Base-by-base conservation (phyloP, 2,888 invertebrate genomes). In the Rhyacophila evoluta region DNA sequence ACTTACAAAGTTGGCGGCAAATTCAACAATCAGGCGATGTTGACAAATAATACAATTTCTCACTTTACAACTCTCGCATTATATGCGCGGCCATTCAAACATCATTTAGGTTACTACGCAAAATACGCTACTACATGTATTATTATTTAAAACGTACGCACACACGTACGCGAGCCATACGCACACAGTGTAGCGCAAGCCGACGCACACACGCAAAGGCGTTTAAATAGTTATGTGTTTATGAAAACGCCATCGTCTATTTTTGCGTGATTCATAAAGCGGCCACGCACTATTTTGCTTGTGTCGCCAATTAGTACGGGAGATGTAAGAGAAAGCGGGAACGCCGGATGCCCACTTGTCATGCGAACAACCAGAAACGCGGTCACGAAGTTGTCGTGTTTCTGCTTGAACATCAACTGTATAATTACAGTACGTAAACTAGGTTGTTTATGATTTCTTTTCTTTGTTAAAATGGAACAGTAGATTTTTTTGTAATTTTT, bases 51-150 rank as follows among this genome's bases (percentile, higher is more conserved):
- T 55, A 55, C 10, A 19, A 55, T 25, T 12, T 55, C 5, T 19
- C 12, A 55, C 19, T 6, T 55, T 19, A 19, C 55, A 55, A 10
- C 10, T 19, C 15, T 19, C 12, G 12, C 55, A 55, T 55, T 55
- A 55, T 55, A 6, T 33, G 10, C 55, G 55, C 55, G 55, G 55
- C 55, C 55, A 55, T 55, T 55, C 55, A 55, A 33, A 55, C 55
- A 55, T 55, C 55, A 55, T 55, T 55, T 55, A 55, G 55, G 55
- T 55, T 55, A 55, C 55, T 55, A 55, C 55, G 55, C 55, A 55
- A 55, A 55, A 55, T 55, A 55, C 55, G 55, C 55, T 55, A 55
- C 55, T 25, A 55, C n/a, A n/a, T n/a, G n/a, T n/a, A n/a, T n/a
- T 55, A 55, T 55, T 55, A 8, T 55, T 55, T 55, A 19, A 55